phyloP scores from a whole-genome alignment of 2,113 vertebrate genomes.

The Chloropsis hardwickii region DNA sequence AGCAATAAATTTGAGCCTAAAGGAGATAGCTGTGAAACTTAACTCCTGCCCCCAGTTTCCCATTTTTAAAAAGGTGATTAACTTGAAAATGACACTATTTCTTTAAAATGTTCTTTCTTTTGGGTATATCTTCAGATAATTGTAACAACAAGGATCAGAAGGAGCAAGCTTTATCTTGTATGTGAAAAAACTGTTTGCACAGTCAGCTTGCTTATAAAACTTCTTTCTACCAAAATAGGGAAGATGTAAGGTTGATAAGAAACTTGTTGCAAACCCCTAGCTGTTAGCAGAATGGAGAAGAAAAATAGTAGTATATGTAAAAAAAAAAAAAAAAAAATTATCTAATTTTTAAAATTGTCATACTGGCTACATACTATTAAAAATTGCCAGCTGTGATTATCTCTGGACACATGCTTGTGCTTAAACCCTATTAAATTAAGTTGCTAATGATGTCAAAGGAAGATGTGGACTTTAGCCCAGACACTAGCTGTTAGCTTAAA shows the following conservation, averaged over 20 bases:
- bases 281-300: not conserved
- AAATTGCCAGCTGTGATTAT: not conserved
- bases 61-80: not conserved
- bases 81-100: slow-evolving; percentile 1
- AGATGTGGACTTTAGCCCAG: not conserved
- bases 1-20: slow-evolving; percentile 30
- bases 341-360: not conserved
- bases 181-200: not conserved
- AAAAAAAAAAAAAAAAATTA: not conserved
- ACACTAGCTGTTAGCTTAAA: not conserved
- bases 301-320: not conserved
- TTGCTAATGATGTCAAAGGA: not conserved
- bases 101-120: not conserved
- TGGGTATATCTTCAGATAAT: not conserved
- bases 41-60: not conserved
- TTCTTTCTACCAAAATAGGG: not conserved
- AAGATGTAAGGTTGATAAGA: not conserved
- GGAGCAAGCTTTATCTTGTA: not conserved
- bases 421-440: not conserved
- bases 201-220: not conserved
- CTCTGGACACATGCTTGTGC: not conserved
- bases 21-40: slow-evolving; percentile 14
- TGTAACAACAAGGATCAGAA: not conserved
- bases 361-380: not conserved
- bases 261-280: not conserved